Percentiles rank a stretch among this genome's conserved stretches.
Conservation (phyloP, 2,797 vertebrate species). For the Pelodytes ibericus region DNA sequence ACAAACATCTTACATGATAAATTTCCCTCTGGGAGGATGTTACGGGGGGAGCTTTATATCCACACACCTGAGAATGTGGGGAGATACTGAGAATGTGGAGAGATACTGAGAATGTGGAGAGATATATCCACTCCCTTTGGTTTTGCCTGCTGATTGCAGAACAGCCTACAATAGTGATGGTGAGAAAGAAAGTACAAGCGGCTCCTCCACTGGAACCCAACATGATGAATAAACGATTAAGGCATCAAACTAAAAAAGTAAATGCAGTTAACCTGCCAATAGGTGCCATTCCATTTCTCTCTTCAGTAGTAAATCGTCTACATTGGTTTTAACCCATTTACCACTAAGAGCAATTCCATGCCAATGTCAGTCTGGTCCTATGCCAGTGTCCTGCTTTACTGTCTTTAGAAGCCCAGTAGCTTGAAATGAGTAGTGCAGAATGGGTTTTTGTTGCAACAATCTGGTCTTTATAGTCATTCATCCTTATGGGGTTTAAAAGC, state of each 20-base stretch:
- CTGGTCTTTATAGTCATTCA: too few relatives aligned
- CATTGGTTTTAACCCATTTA: too few relatives aligned
- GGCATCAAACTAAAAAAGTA: slow-evolving; percentile 71
- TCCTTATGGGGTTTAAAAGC: too few relatives aligned
- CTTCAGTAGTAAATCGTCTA: neutral
- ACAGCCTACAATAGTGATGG: slow-evolving; percentile 7
- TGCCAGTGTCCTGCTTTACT: too few relatives aligned
- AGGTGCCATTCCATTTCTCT: neutral
- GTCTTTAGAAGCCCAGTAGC: too few relatives aligned
- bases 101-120: slow-evolving; percentile 27
- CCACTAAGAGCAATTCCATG: too few relatives aligned
- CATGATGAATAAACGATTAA: slow-evolving; percentile 65
- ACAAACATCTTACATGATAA: neutral
- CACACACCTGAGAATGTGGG: slow-evolving; percentile 23
- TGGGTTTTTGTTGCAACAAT: too few relatives aligned
- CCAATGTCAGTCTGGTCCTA: too few relatives aligned
- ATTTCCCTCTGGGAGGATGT: neutral
- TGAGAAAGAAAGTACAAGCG: neutral
- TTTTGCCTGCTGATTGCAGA: neutral
- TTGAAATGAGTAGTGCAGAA: too few relatives aligned
- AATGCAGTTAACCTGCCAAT: neutral
- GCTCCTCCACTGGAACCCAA: neutral
- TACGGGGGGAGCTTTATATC: slow-evolving; percentile 4
- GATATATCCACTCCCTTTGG: slow-evolving; percentile 3
- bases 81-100: slow-evolving; percentile 20